Evolutionary conservation across 2,797 vertebrate species (phyloP), one percentile per base, ranked within the genome.

Genomic region (Gambusia yucatana): DNA sequence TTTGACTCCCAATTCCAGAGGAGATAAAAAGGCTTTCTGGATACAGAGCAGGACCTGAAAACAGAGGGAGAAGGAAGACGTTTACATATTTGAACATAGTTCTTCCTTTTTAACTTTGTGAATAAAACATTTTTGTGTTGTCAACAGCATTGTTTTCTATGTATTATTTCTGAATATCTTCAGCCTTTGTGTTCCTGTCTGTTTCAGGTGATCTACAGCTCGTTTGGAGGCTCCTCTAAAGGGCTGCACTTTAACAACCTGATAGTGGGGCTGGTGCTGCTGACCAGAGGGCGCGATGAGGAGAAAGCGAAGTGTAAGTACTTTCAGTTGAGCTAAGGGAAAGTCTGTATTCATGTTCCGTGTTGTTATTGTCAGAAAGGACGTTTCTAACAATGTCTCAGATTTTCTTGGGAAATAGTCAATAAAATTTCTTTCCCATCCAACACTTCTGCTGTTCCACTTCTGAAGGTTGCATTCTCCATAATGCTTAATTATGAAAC

Each of bases 181-280:
- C 30, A 5, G 28, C 20, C 28, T 73, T 39, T 86, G 46, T 77
- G 6, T 80, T 67, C 16, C 6, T 85, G 13, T 78, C 39, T 76
- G 61, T 73, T 86, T 48, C 73, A 99, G 98, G 98, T 99, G 89
- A 99, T 99, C 93, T 99, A 98, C 93, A 97, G 94, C 88, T 99
- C 98, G 1, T 99, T 99, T 79, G 98, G 98, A 90, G 98, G 98
- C 89, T 97, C 96, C n/a, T 95, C 98, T 47, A 99, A 99, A 96
- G 98, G 98, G 43, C 95, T 99, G 6, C 97, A 99, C 94, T 99
- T 99, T 93, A 99, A 99, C 95, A 98, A 98, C 89, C 94, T 99
- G 88, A 99, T 99, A 33, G 97, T 99, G 0, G 98, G 98, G 73
- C 95, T 99, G 84, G 98, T 99, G 79, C 96, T 99, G 14, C 96